Evolutionary conservation across 2,888 invertebrate species (phyloP), one percentile per base, ranked within the genome.

Genomic region (Tupiocoris notatus): DNA sequence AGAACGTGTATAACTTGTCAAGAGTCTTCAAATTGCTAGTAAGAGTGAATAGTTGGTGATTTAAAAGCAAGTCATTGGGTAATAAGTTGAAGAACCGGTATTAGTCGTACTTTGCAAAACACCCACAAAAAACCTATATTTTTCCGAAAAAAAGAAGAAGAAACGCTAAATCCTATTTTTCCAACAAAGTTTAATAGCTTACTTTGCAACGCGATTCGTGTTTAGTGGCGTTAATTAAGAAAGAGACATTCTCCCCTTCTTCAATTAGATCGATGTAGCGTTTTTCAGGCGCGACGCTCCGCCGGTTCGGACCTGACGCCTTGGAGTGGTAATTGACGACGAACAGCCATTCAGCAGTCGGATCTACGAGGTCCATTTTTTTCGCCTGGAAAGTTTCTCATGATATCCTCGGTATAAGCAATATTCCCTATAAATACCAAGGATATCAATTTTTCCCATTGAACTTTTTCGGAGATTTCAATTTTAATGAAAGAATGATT

Each of bases 211-310:
- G 17, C 6, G 16, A 18, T 16, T 39, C 24, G n/a, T 62, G 21
- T 6, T 67, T 25, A 16, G 76, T 77, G n/a, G 56, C 18, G 54
- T 79, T 79, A 21, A 71, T 56, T 2, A 79, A 21, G 81, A 92
- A 93, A 0, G 93, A 93, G 7, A 94, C 85, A 83, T 94, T 93
- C 81, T 92, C 92, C 0, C 94, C 94, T 82, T 94, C 94, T 16
- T 86, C 86, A 23, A 92, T 83, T 0, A 89, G 24, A 12, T 75
- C 64, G 7, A 24, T 57, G 22, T n/a, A 64, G 25, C 58, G 18
- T 65, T 65, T 75, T 17, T 65, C 59, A 1, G 57, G 24, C 3
- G 57, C 17, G 1, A 54, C 17, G 22, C 17, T 25, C n/a, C 73
- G 39, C 20, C 58, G 22, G 23, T 56, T 75, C 54, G 22, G 84